A percentile compares a stretch with the other conserved stretches of the same genome.
Conservation (phyloP, 2,888 invertebrate genomes). For the Muschampia plurimacula region DNA sequence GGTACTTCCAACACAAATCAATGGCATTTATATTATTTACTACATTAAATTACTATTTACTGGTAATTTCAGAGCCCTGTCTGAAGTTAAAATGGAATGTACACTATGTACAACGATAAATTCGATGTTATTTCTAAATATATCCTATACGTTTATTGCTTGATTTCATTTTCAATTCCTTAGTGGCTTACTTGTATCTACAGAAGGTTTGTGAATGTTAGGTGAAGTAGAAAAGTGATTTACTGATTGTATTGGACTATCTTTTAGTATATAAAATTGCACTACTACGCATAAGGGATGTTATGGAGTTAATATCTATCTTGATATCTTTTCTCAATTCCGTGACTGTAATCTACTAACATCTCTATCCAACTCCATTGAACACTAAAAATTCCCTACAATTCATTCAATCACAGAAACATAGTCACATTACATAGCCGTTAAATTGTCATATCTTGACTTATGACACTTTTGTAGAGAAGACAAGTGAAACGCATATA, state of each 20-base stretch:
- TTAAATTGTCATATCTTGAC: not conserved
- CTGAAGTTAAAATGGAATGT: not conserved
- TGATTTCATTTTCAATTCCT: not conserved
- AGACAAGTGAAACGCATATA: not conserved
- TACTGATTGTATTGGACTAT: too few relatives aligned
- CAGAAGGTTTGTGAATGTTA: not conserved
- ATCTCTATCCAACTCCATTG: too few relatives aligned
- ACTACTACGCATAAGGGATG: too few relatives aligned
- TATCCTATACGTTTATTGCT: not conserved
- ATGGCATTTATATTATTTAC: slow-evolving; percentile 5
- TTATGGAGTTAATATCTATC: too few relatives aligned
- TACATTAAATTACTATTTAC: not conserved
- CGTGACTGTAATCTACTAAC: too few relatives aligned
- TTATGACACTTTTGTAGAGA: slow-evolving; percentile 1
- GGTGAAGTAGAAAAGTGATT: too few relatives aligned
- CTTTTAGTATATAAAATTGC: too few relatives aligned
- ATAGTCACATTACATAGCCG: not conserved
- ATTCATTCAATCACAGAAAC: not conserved
- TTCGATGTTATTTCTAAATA: slow-evolving; percentile 7
- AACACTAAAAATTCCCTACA: not conserved
- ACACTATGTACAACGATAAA: not conserved
- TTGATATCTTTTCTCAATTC: too few relatives aligned
- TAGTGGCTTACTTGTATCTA: not conserved
- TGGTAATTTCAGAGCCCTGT: not conserved
- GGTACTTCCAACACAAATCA: not conserved